Evolutionary conservation across 2,888 invertebrate species (phyloP).

Genomic region (Brachynemurus nebulosus): DNA sequence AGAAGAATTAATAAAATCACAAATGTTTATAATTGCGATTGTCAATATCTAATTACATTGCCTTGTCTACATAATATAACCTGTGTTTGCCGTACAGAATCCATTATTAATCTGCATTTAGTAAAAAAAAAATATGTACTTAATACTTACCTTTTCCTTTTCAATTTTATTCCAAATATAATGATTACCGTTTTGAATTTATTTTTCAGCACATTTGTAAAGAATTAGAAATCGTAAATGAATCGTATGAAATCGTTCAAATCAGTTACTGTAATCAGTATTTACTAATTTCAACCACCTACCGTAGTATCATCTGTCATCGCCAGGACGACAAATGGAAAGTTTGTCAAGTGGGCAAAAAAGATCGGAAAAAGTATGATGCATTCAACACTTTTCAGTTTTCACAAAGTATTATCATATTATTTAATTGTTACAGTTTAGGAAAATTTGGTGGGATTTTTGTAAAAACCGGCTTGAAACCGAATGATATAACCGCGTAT

Average conservation of each 20-base stretch:
- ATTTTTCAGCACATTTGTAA: constrained; percentile 61
- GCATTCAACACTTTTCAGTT: no score
- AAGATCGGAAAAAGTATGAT: constrained; percentile 71
- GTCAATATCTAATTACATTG: no score
- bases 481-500: constrained; percentile 41
- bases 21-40: no score
- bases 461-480: constrained; percentile 38
- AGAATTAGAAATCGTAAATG: constrained; percentile 69
- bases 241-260: constrained; percentile 74
- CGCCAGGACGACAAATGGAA: constrained; percentile 48
- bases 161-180: no score
- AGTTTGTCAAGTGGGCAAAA: constrained; percentile 69
- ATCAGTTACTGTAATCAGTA: constrained; percentile 60
- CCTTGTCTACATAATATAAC: no score
- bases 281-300: constrained; percentile 69
- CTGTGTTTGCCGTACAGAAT: no score
- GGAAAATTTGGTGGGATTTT: constrained; percentile 50
- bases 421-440: constrained; percentile 29
- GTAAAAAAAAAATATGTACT: constrained; percentile 2
- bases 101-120: no score
- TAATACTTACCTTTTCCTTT: neutral
- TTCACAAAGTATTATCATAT: no score
- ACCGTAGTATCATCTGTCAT: constrained; percentile 66
- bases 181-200: no score
- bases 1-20: no score